phyloP scores from a whole-genome alignment of 1,140 invertebrate species.

The Platorchestia sp. region DNA sequence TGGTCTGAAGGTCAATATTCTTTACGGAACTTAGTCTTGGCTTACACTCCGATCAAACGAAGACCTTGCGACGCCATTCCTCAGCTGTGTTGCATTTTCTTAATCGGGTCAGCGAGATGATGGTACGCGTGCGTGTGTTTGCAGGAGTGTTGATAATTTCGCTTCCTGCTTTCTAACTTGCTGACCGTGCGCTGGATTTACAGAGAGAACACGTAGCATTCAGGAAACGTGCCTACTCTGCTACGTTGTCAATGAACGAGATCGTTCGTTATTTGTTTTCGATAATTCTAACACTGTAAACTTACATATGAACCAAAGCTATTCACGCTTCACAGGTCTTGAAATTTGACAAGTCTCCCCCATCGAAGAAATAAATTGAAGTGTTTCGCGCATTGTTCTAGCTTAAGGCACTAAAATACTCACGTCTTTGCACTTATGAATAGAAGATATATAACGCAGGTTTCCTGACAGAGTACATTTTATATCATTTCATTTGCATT shows the following conservation, averaged over 20 bases:
- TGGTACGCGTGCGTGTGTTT: not conserved
- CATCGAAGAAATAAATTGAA: not conserved
- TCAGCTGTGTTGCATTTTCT: not conserved
- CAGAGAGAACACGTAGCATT: not conserved
- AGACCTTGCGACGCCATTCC: not conserved
- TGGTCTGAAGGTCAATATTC: not conserved
- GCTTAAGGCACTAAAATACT: not conserved
- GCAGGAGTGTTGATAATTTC: not conserved
- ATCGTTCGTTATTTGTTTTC: not conserved
- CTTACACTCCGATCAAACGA: not conserved
- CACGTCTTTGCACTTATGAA: not conserved
- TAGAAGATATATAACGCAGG: not conserved
- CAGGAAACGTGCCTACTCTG: not conserved
- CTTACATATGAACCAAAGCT: not conserved
- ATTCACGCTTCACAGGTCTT: not conserved
- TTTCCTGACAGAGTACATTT: too few relatives aligned
- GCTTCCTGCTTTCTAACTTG: not conserved
- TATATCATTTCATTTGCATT: too few relatives aligned
- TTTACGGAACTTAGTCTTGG: not conserved
- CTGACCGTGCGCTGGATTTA: not conserved
- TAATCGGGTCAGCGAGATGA: not conserved
- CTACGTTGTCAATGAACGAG: not conserved
- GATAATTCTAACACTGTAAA: not conserved
- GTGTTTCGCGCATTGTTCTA: not conserved
- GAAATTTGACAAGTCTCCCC: not conserved